phyloP scores from a whole-genome alignment of 2,797 vertebrate species.

The Dendrocincla fuliginosa region DNA sequence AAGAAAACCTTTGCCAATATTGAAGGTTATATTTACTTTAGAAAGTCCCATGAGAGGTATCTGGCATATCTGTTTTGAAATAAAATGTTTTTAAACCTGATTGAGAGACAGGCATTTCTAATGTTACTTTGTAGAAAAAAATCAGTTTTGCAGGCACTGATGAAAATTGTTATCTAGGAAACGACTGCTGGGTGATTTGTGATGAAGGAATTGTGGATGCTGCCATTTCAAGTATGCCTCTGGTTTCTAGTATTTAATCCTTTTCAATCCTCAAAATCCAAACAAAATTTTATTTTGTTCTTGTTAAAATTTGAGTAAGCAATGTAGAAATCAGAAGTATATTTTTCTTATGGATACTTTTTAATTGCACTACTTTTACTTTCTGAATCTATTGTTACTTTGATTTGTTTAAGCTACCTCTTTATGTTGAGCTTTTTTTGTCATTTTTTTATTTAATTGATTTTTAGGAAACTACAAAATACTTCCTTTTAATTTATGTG shows the following conservation, averaged over 20 bases:
- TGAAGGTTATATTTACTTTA: neutral
- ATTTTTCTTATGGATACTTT: neutral
- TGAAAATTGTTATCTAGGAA: neutral
- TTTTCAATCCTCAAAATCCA: neutral
- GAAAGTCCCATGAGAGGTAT: neutral
- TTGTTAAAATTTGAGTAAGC: neutral
- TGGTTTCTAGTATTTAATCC: neutral
- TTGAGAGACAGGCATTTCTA: neutral
- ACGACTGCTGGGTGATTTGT: neutral
- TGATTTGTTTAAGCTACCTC: conserved; percentile 13
- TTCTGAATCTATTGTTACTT: neutral
- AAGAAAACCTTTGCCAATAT: neutral
- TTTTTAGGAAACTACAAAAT: neutral
- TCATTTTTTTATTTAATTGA: neutral
- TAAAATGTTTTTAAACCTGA: neutral
- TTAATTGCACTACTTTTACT: neutral
- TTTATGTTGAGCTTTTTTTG: neutral
- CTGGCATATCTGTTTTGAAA: neutral
- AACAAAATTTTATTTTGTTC: neutral
- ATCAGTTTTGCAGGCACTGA: neutral
- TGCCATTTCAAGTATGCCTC: neutral
- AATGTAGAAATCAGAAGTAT: neutral
- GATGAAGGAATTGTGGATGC: neutral
- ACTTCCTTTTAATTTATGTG: neutral
- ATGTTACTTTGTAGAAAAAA: neutral